These are phyloP conservation scores for Scophthalmus maximus DNA, from an alignment of 2,113 vertebrate species.

Conservation along the genomic window DNA sequence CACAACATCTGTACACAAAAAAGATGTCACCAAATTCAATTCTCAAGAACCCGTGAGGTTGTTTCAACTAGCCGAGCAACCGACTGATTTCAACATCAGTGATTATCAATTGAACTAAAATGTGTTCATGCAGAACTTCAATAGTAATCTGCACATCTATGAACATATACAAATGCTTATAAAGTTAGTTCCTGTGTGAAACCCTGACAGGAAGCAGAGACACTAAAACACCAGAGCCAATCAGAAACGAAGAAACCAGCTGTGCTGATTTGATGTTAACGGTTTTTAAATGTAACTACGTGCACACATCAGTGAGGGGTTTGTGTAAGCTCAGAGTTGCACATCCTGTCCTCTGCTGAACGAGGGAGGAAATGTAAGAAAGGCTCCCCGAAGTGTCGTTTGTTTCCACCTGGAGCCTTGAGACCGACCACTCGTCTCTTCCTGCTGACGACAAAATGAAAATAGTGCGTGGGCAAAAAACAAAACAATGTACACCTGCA, in stretches of 20 bases:
- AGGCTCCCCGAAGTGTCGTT: not conserved
- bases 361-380: slow-evolving; percentile 23
- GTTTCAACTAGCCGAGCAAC: slow-evolving; percentile 15
- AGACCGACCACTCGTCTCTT: slow-evolving; percentile 26
- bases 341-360: slow-evolving; percentile 35
- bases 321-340: slow-evolving; percentile 4
- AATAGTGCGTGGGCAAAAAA: not conserved
- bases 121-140: not conserved
- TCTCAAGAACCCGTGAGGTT: too few species aligned
- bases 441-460: slow-evolving; percentile 34
- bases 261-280: too few species aligned
- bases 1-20: too few species aligned
- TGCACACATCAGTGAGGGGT: not conserved
- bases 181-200: not conserved
- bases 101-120: not conserved
- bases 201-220: not conserved
- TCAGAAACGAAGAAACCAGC: not conserved
- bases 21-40: too few species aligned
- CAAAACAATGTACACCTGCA: slow-evolving; percentile 53
- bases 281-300: too few species aligned
- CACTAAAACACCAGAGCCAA: not conserved
- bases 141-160: too few species aligned
- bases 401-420: not conserved
- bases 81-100: slow-evolving; percentile 27
- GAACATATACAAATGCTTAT: too few species aligned